Evolutionary conservation across 2,797 vertebrate species (phyloP), one percentile per base, ranked within the genome.

Genomic region (Aphelocoma californica): DNA sequence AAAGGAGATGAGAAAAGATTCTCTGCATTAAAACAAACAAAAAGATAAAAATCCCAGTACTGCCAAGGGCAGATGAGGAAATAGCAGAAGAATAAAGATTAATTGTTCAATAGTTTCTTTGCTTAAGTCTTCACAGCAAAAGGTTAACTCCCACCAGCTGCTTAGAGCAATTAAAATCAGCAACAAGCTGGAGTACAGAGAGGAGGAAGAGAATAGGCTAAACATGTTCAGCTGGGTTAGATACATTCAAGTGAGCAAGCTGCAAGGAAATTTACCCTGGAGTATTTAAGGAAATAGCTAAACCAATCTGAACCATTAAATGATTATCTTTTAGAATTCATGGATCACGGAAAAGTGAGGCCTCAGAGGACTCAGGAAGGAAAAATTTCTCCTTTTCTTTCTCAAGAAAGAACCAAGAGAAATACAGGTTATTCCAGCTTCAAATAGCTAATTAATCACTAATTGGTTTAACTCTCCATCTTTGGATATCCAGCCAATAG

Each of bases 281-380:
- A 93, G 88, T 92, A 86, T 80, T 92, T 56, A 86, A 79, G 90
- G 86, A 95, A 95, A 94, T 90, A 75, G 66, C 94, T 93, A 73
- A 80, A 95, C 23, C 57, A 88, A 79, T 85, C 74, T 89, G 86
- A 96, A 64, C 51, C 66, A 88, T 94, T 94, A 77, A 77, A 60
- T 81, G 9, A 50, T 92, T 93, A 80, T 88, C 94, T 92, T 66
- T 73, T 79, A 90, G 70, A 62, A 69, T 72, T 58, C 56, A 24
- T 9, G 54, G 89, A 94, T 91, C 93, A 86, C 2, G 8, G 83
- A 90, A 62, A 88, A 93, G 86, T 40, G 82, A 90, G 51, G 65
- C 54, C 93, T 81, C 90, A 57, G 74, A 94, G 83, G 90, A 69
- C 70, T 77, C 44, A 32, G 81, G 89, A 93, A 90, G 31, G 85